A percentile compares a stretch with the other conserved stretches of the same genome.
Conservation (phyloP, 1,140 invertebrate genomes). For the Pseudomyrmex cubaensis region DNA sequence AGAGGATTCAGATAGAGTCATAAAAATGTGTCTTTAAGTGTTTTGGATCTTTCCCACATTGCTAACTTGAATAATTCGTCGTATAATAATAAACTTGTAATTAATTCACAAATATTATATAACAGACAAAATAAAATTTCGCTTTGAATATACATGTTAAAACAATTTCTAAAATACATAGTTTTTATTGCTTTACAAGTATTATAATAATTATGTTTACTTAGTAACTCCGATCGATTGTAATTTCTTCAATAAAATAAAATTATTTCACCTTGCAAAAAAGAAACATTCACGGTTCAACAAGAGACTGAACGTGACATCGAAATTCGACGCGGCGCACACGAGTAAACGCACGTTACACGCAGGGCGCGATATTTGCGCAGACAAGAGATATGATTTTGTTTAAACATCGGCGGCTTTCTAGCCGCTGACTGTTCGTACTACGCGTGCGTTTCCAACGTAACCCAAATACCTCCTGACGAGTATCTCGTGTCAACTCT, state of each 20-base stretch:
- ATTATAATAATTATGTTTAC: no score
- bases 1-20: not conserved
- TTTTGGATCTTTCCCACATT: not conserved
- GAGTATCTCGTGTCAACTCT: conserved; percentile 54
- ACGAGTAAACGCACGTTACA: conserved; percentile 9
- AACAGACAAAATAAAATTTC: not conserved
- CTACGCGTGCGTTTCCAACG: not conserved
- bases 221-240: no score
- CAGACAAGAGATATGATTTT: conserved; percentile 52
- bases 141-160: not conserved
- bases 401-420: conserved; percentile 47
- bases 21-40: not conserved
- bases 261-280: not conserved
- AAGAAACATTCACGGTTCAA: not conserved
- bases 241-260: no score
- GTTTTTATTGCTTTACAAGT: no score
- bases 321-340: conserved; percentile 27
- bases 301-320: conserved; percentile 10
- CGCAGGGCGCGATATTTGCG: conserved; percentile 28
- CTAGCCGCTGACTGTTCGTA: conserved; percentile 9
- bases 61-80: not conserved
- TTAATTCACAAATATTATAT: not conserved
- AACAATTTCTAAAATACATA: no score
- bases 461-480: conserved; percentile 50
- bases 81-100: not conserved